These are phyloP conservation scores for Drosophila anomelani DNA, from an alignment of 2,888 invertebrate species.

Conservation along the genomic window DNA sequence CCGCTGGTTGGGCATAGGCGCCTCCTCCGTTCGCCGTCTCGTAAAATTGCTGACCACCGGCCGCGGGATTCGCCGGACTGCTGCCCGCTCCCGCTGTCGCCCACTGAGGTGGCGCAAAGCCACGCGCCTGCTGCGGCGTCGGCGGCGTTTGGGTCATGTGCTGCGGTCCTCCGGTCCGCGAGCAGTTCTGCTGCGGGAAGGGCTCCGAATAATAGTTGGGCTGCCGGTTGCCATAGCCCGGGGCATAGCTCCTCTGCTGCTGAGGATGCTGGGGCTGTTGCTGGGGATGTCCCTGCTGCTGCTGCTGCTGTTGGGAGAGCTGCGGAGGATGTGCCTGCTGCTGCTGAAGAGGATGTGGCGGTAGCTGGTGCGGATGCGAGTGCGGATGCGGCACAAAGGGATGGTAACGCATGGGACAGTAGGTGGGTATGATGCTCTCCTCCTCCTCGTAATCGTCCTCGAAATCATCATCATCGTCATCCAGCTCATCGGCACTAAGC, in stretches of 20 bases:
- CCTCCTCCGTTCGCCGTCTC: conserved; percentile 51
- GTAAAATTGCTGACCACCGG: conserved; percentile 62
- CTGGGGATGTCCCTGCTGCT: conserved; percentile 49
- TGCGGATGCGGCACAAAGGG: conserved; percentile 76
- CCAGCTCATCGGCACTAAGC: conserved; percentile 83
- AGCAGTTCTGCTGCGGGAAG: conserved; percentile 84
- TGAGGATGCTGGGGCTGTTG: conserved; percentile 37
- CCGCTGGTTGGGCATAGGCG: conserved; percentile 86
- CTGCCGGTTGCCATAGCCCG: conserved; percentile 81
- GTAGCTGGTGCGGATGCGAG: conserved; percentile 58
- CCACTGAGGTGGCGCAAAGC: conserved; percentile 78
- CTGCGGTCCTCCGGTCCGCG: conserved; percentile 86
- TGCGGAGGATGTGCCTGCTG: conserved; percentile 43
- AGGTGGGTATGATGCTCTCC: conserved; percentile 84
- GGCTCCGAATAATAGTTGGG: conserved; percentile 85
- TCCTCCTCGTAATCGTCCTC: conserved; percentile 85
- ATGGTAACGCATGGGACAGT: conserved; percentile 83
- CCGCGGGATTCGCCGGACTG: conserved; percentile 22
- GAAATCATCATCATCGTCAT: conserved; percentile 85
- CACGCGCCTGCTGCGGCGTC: conserved; percentile 51
- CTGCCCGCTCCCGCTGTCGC: conserved; percentile 44
- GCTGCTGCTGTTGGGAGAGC: conserved; percentile 48
- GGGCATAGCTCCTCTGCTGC: conserved; percentile 67
- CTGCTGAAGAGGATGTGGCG: conserved; percentile 48
- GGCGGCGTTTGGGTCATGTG: conserved; percentile 77